Evolutionary conservation across 2,113 vertebrate genomes (phyloP).

Genomic region (Empidonax alnorum): DNA sequence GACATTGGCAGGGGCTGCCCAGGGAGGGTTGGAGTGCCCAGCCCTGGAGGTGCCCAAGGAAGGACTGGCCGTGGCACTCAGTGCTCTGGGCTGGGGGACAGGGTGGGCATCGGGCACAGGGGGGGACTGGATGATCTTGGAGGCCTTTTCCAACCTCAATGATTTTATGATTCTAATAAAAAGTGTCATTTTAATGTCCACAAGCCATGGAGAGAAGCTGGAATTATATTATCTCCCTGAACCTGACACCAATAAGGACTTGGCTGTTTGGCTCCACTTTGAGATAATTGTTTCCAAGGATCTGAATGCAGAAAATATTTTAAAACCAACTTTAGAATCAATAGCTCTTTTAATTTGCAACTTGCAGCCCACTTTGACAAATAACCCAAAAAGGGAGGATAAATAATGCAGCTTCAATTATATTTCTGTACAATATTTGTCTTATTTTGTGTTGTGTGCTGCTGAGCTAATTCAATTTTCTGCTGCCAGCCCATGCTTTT

Average conservation of each 20-base stretch:
- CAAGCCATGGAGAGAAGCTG: not conserved
- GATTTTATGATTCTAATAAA: not conserved
- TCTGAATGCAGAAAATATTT: conserved; percentile 37
- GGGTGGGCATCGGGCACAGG: rapidly evolving
- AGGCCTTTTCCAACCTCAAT: not conserved
- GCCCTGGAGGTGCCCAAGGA: not conserved
- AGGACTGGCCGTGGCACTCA: rapidly evolving
- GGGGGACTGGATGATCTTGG: rapidly evolving
- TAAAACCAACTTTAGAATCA: conserved; percentile 62
- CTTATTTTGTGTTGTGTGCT: conserved; percentile 59
- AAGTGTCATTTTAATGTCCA: not conserved
- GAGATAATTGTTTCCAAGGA: conserved; percentile 53
- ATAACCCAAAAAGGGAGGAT: conserved; percentile 17
- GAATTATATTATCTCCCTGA: not conserved
- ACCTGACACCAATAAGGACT: not conserved
- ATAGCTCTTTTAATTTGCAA: conserved; percentile 67
- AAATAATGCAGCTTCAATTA: conserved; percentile 67
- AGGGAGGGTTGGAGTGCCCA: not conserved
- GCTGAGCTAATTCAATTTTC: conserved; percentile 71
- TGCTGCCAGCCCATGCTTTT: conserved; percentile 56
- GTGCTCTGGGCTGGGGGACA: not conserved
- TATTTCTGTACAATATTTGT: conserved; percentile 68
- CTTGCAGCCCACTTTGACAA: conserved; percentile 46
- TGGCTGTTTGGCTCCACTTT: not conserved
- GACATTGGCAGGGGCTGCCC: rapidly evolving